Evolutionary conservation across 2,888 invertebrate species (phyloP).

Genomic region (Myopa tessellatipennis): DNA sequence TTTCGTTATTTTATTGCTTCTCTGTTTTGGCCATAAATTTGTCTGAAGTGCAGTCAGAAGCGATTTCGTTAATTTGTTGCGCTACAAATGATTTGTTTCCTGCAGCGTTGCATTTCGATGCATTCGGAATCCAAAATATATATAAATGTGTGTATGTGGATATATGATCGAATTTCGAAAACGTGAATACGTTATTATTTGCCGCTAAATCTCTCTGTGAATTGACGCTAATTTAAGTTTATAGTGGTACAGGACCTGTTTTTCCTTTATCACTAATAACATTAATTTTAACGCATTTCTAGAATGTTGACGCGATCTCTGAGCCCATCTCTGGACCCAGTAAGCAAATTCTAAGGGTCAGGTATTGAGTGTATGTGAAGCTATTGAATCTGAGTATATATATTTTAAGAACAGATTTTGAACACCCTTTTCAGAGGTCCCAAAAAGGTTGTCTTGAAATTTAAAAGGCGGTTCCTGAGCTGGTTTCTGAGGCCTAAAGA

Average conservation of each 20-base stretch:
- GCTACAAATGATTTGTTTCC: slow-evolving; percentile 63
- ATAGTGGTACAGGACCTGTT: too few relatives aligned
- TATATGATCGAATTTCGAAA: background rate
- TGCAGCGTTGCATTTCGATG: slow-evolving; percentile 23
- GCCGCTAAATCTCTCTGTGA: background rate
- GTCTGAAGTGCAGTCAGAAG: slow-evolving; percentile 34
- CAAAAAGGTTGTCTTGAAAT: too few relatives aligned
- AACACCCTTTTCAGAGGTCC: too few relatives aligned
- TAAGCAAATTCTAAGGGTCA: too few relatives aligned
- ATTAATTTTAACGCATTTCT: too few relatives aligned
- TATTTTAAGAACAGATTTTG: too few relatives aligned
- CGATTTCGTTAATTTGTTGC: slow-evolving; percentile 45
- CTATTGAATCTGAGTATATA: too few relatives aligned
- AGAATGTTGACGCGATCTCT: background rate
- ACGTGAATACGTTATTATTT: background rate
- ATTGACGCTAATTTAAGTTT: background rate
- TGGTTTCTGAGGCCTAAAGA: too few relatives aligned
- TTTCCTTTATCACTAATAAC: too few relatives aligned
- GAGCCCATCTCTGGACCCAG: too few relatives aligned
- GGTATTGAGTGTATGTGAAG: too few relatives aligned
- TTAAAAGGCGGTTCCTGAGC: too few relatives aligned
- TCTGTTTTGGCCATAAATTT: slow-evolving; percentile 27
- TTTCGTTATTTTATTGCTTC: background rate
- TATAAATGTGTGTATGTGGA: background rate
- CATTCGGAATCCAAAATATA: background rate